Percentiles rank a stretch among this genome's conserved stretches.
Evolutionary conservation across 2,888 invertebrate species (phyloP).

Genomic region (Diaprepes abbreviatus): DNA sequence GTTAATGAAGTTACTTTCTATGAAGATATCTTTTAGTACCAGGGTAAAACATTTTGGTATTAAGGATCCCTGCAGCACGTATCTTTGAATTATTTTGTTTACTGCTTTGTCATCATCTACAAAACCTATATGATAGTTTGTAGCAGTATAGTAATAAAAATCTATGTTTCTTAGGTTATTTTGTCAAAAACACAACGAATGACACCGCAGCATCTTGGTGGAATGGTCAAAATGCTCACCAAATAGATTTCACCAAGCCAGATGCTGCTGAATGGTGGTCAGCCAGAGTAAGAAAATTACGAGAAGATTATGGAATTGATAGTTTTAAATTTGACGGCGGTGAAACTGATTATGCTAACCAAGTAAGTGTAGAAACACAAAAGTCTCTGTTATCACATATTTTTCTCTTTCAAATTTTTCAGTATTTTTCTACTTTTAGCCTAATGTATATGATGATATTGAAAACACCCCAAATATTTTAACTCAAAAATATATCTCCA

Average conservation of each 20-base stretch:
- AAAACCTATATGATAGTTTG: too few species aligned
- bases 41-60: too few species aligned
- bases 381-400: too few species aligned
- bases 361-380: slow-evolving; percentile 62
- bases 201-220: slow-evolving; percentile 68
- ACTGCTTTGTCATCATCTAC: not conserved
- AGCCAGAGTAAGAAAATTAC: slow-evolving; percentile 69
- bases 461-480: slow-evolving; percentile 73
- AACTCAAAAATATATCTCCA: slow-evolving; percentile 72
- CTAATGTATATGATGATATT: slow-evolving; percentile 64
- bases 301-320: slow-evolving; percentile 76
- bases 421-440: slow-evolving; percentile 47
- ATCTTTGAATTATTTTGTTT: not conserved
- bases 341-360: slow-evolving; percentile 78
- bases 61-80: too few species aligned
- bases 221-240: slow-evolving; percentile 71
- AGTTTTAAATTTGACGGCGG: slow-evolving; percentile 89
- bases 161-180: slow-evolving; percentile 64
- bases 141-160: not conserved
- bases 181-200: slow-evolving; percentile 69
- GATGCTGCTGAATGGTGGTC: slow-evolving; percentile 75
- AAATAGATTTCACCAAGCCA: slow-evolving; percentile 82
- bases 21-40: too few species aligned
- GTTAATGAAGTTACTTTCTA: too few species aligned
- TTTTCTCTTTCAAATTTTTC: too few species aligned